A percentile compares a stretch with the other conserved stretches of the same genome.
These are phyloP conservation scores for Cossypha caffra DNA, from an alignment of 2,797 vertebrate genomes.

Conservation along the genomic window DNA sequence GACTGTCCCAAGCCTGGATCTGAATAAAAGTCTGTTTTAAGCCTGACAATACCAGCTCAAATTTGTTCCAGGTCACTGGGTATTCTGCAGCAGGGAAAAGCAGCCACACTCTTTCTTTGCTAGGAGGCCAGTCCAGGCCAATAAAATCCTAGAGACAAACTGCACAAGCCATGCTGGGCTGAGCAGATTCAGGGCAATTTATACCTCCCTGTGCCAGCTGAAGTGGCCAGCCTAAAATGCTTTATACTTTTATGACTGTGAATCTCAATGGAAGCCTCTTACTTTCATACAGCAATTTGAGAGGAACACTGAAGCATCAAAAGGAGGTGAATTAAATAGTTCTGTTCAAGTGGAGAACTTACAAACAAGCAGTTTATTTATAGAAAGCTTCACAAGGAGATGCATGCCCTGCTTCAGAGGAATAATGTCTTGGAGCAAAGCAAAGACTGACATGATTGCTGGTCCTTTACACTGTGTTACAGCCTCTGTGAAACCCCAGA, in stretches of 20 bases:
- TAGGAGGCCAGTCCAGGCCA: not conserved
- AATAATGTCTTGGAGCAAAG: not conserved
- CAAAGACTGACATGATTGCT: not conserved
- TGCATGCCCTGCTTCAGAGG: not conserved
- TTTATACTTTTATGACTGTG: slow-evolving; percentile 7
- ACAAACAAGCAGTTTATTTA: slow-evolving; percentile 47
- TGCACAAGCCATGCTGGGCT: slow-evolving; percentile 20
- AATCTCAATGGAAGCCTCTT: slow-evolving; percentile 46
- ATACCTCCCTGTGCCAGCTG: slow-evolving; percentile 19
- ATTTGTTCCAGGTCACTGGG: slow-evolving; percentile 26
- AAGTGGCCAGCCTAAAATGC: slow-evolving; percentile 39
- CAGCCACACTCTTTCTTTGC: not conserved
- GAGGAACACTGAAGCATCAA: slow-evolving; percentile 43
- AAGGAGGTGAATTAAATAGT: slow-evolving; percentile 51
- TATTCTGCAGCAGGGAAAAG: slow-evolving; percentile 8
- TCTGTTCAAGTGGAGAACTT: slow-evolving; percentile 46
- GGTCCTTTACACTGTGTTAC: not conserved
- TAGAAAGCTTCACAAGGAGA: slow-evolving; percentile 31
- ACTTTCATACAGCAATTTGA: slow-evolving; percentile 48
- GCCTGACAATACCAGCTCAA: not conserved
- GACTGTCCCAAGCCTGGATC: not conserved
- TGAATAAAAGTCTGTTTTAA: not conserved
- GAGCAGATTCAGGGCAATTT: slow-evolving; percentile 50
- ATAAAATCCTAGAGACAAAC: slow-evolving; percentile 44
- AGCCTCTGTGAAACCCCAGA: not conserved